Percentiles rank a stretch among this genome's conserved stretches.
phyloP scores from a whole-genome alignment of 2,797 vertebrate genomes.

The Distichodus sexfasciatus region DNA sequence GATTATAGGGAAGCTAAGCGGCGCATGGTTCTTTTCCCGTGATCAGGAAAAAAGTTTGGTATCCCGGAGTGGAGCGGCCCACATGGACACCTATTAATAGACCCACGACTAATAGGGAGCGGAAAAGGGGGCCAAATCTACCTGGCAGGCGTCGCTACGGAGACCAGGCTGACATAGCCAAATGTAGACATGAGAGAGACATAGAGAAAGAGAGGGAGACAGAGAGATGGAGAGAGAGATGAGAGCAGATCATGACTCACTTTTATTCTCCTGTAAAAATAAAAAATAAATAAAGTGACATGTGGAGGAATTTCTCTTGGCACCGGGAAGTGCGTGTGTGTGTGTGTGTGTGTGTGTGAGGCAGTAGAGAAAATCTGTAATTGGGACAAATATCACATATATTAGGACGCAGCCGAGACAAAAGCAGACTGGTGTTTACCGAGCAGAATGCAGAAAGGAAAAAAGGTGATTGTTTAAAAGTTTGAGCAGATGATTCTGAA shows the following conservation, averaged over 20 bases:
- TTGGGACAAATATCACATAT: background rate
- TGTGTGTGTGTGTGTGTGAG: too few species aligned
- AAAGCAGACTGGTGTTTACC: too few species aligned
- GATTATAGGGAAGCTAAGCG: constrained; percentile 28
- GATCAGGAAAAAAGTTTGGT: constrained; percentile 70
- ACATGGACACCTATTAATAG: constrained; percentile 78
- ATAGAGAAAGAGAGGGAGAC: constrained; percentile 25
- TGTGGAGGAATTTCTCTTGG: background rate
- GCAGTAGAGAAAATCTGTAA: background rate
- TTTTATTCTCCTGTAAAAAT: background rate
- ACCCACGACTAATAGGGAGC: constrained; percentile 79
- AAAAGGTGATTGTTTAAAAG: too few species aligned
- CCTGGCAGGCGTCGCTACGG: constrained; percentile 73
- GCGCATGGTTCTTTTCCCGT: constrained; percentile 44
- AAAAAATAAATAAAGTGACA: too few species aligned
- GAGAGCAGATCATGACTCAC: background rate
- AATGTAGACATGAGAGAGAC: constrained; percentile 62
- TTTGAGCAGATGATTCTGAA: too few species aligned
- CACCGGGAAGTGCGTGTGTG: too few species aligned
- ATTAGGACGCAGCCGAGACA: background rate
- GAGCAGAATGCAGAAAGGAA: too few species aligned
- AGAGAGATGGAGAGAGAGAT: constrained; percentile 24
- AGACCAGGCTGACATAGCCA: constrained; percentile 72
- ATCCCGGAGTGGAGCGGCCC: constrained; percentile 62
- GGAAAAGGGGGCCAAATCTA: constrained; percentile 78